Conservation (phyloP, 2,888 invertebrate genomes). For the Cancer borealis region DNA sequence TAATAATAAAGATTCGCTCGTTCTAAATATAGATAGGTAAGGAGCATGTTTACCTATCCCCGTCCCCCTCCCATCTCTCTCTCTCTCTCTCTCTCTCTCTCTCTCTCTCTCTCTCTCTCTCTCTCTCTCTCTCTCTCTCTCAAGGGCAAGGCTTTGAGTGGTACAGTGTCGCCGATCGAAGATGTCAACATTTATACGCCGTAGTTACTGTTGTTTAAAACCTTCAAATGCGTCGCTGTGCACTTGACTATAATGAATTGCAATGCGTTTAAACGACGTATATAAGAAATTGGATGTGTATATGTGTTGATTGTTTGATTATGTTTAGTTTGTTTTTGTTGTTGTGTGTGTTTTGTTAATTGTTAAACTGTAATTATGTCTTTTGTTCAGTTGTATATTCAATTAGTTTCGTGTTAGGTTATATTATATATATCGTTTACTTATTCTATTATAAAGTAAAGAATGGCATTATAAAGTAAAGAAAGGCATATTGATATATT, state of each 20-base stretch:
- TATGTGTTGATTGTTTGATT: too few relatives aligned
- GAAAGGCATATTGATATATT: background rate
- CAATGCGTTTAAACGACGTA: background rate
- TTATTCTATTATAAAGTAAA: too few relatives aligned
- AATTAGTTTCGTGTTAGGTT: too few relatives aligned
- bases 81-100: background rate
- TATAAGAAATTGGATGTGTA: background rate
- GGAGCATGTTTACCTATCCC: background rate
- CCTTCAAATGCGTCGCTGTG: background rate
- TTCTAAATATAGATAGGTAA: too few relatives aligned
- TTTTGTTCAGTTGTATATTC: too few relatives aligned
- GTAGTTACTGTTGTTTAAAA: background rate
- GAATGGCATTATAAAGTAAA: too few relatives aligned
- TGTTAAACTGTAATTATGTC: too few relatives aligned
- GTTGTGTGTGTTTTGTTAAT: too few relatives aligned
- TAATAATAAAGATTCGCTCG: too few relatives aligned
- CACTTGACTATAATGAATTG: background rate
- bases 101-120: background rate
- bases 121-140: too few relatives aligned
- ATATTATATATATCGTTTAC: too few relatives aligned
- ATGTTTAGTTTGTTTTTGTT: too few relatives aligned
- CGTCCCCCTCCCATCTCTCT: background rate
- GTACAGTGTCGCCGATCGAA: background rate
- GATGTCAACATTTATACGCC: background rate
- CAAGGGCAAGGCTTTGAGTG: background rate